phyloP scores from a whole-genome alignment of 30 jellyfish, hydroid and myxozoan genomes.

The Phacellophora camtschatica region DNA sequence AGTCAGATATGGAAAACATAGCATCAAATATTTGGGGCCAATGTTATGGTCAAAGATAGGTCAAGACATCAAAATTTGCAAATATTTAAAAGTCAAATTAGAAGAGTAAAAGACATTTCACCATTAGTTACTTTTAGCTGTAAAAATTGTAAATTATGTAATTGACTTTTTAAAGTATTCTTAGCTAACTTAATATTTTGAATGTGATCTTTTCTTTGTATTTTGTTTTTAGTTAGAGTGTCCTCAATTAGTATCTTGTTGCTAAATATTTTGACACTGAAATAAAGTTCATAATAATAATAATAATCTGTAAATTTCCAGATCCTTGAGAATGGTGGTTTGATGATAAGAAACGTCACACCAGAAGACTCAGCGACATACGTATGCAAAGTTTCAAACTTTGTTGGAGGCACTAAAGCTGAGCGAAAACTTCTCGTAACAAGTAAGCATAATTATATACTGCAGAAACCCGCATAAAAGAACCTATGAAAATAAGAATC shows the following conservation, averaged over 20 bases:
- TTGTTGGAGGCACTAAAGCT: conserved; percentile 37
- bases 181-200: not conserved
- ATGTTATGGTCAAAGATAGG: no score
- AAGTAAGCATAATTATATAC: conserved; percentile 50
- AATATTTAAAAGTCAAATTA: no score
- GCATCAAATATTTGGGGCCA: no score
- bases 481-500: no score
- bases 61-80: not conserved
- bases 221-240: no score
- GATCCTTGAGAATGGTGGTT: conserved; percentile 42
- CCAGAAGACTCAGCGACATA: conserved; percentile 58
- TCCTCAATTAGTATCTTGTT: no score
- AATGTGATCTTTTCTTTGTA: no score
- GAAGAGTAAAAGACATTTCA: no score
- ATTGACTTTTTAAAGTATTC: not conserved
- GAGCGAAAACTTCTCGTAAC: conserved; percentile 54
- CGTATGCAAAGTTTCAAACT: conserved; percentile 59
- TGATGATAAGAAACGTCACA: conserved; percentile 29
- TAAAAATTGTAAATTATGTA: not conserved
- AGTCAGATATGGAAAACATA: not conserved
- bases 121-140: no score
- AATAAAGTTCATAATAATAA: no score
- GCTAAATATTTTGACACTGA: no score
- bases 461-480: no score
- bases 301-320: not conserved